Evolutionary conservation across 2,113 vertebrate species (phyloP).

Genomic region (Turnix velox): DNA sequence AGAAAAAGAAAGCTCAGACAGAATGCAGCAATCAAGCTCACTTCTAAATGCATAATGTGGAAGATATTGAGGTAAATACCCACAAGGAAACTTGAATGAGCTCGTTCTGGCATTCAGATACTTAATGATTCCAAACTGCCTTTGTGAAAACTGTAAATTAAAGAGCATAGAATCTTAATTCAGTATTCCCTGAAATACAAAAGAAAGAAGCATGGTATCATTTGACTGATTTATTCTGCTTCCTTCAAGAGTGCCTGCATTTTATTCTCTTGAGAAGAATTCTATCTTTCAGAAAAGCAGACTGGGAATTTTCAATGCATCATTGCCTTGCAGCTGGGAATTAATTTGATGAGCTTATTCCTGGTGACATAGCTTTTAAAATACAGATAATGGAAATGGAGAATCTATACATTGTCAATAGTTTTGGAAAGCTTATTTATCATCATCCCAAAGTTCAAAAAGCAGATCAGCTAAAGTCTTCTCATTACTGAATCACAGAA

Average conservation of each 20-base stretch:
- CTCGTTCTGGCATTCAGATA: conserved; percentile 32
- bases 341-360: conserved; percentile 12
- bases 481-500: not conserved
- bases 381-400: conserved; percentile 1
- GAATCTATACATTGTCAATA: conserved; percentile 29
- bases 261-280: conserved; percentile 3
- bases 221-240: conserved; percentile 41
- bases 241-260: not conserved
- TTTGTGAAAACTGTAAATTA: conserved; percentile 47
- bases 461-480: not conserved
- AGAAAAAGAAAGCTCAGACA: not conserved
- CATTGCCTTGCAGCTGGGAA: not conserved
- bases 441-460: not conserved
- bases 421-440: conserved; percentile 20
- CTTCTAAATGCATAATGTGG: conserved; percentile 31
- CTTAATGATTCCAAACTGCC: conserved; percentile 41
- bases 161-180: conserved; percentile 24
- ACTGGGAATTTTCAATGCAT: not conserved
- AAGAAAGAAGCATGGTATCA: not conserved
- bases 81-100: conserved; percentile 17
- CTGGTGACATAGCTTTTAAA: conserved; percentile 13
- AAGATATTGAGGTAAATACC: conserved; percentile 24
- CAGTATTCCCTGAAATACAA: conserved; percentile 21
- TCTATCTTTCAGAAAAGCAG: not conserved
- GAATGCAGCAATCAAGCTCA: conserved; percentile 27